phyloP scores from a whole-genome alignment of 2,797 vertebrate genomes.

The Melanotaenia pygmaea region DNA sequence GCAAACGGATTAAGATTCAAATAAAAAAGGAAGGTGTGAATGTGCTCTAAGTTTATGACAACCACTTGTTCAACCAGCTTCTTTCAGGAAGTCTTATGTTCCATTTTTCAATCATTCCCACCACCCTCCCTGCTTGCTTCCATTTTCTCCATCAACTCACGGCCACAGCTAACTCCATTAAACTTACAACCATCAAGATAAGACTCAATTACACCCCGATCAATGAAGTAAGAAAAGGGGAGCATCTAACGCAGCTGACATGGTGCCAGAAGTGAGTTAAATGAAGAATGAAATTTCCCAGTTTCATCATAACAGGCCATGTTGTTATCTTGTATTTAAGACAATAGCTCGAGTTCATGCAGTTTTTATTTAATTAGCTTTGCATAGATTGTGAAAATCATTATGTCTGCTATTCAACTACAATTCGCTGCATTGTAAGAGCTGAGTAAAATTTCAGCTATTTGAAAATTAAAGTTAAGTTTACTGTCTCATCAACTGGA shows the following conservation, averaged over 20 bases:
- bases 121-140: neutral
- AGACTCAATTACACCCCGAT: conserved; percentile 75
- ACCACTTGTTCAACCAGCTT: conserved; percentile 28
- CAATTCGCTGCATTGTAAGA: too few relatives aligned
- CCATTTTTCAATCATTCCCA: conserved; percentile 3
- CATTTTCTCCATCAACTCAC: conserved; percentile 23
- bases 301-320: conserved; percentile 1
- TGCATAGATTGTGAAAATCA: conserved; percentile 15
- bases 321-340: neutral
- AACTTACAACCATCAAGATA: conserved; percentile 75
- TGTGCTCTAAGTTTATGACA: conserved; percentile 2
- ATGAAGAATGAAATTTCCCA: conserved; percentile 11
- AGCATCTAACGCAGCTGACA: conserved; percentile 21
- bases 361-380: conserved; percentile 9
- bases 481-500: too few relatives aligned
- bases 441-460: too few relatives aligned
- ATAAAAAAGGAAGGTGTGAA: too few relatives aligned
- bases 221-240: conserved; percentile 53
- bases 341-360: conserved; percentile 8
- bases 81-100: conserved; percentile 27
- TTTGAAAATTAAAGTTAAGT: too few relatives aligned
- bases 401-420: neutral
- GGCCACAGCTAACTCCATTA: conserved; percentile 68
- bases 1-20: too few relatives aligned
- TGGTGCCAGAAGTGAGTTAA: conserved; percentile 15